phyloP scores from a whole-genome alignment of 1,140 invertebrate genomes.

The Aleiodes sp. region DNA sequence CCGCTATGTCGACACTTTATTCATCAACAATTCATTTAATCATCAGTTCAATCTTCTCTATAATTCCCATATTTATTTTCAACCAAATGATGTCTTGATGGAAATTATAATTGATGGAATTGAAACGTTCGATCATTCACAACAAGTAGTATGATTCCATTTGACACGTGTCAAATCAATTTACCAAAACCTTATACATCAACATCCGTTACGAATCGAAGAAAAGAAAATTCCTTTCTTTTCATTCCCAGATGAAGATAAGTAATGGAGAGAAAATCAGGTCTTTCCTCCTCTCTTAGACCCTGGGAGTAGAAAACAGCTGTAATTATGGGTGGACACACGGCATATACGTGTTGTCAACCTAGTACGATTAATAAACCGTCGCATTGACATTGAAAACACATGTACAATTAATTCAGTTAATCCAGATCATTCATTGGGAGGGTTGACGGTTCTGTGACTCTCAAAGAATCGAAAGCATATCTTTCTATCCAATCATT shows the following conservation, averaged over 20 bases:
- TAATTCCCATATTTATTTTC: too few species aligned
- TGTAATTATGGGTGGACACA: neutral
- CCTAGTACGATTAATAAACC: slow-evolving; percentile 24
- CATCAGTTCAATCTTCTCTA: too few species aligned
- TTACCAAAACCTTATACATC: too few species aligned
- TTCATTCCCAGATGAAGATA: neutral
- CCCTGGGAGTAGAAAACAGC: slow-evolving; percentile 7
- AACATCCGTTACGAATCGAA: neutral
- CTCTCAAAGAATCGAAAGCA: slow-evolving; percentile 13
- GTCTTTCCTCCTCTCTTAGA: neutral
- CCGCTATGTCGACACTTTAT: too few species aligned
- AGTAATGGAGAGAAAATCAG: slow-evolving; percentile 16
- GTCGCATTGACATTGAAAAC: slow-evolving; percentile 31
- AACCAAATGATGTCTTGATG: too few species aligned
- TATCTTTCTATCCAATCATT: neutral
- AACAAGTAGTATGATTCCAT: too few species aligned
- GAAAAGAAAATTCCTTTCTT: slow-evolving; percentile 10
- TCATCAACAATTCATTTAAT: too few species aligned
- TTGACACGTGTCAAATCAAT: too few species aligned
- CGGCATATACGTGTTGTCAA: slow-evolving; percentile 18
- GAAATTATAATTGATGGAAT: too few species aligned
- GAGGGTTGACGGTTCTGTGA: neutral
- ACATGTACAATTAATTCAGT: slow-evolving; percentile 33
- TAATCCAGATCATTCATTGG: slow-evolving; percentile 20
- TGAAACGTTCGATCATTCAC: too few species aligned